Percentiles rank a stretch among this genome's conserved stretches.
phyloP scores from a whole-genome alignment of 1,140 invertebrate species.

The Idris sp. region DNA sequence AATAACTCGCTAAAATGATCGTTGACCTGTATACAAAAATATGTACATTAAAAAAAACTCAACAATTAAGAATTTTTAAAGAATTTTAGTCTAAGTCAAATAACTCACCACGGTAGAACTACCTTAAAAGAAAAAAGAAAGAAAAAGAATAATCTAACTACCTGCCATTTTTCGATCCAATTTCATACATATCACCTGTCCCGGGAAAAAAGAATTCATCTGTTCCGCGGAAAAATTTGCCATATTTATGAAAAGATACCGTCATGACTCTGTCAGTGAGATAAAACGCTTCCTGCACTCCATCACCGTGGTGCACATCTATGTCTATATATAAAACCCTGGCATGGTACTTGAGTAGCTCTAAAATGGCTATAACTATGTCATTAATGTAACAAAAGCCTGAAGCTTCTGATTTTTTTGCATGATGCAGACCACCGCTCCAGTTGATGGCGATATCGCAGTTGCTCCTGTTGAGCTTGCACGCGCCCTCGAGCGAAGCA shows the following conservation, averaged over 20 bases:
- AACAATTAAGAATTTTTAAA: too few relatives aligned
- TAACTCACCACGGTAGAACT: too few relatives aligned
- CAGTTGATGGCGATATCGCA: constrained; percentile 99
- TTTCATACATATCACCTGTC: constrained; percentile 96
- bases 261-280: constrained; percentile 99
- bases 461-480: constrained; percentile 94
- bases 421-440: constrained; percentile 99
- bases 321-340: constrained; percentile 99
- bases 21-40: too few relatives aligned
- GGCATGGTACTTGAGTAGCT: constrained; percentile 96
- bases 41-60: too few relatives aligned
- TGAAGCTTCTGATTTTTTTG: constrained; percentile 99
- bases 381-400: constrained; percentile 99
- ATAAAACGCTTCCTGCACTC: constrained; percentile 99
- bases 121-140: too few relatives aligned
- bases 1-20: too few relatives aligned
- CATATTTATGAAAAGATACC: constrained; percentile 96
- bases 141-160: not conserved
- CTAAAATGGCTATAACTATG: constrained; percentile 98
- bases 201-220: constrained; percentile 97
- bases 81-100: too few relatives aligned
- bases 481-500: constrained; percentile 95
- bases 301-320: constrained; percentile 99
- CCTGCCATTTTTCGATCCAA: constrained; percentile 89
- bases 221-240: too few relatives aligned